These are phyloP conservation scores for Hoplodrina ambigua DNA, from an alignment of 2,888 invertebrate genomes.

Conservation along the genomic window DNA sequence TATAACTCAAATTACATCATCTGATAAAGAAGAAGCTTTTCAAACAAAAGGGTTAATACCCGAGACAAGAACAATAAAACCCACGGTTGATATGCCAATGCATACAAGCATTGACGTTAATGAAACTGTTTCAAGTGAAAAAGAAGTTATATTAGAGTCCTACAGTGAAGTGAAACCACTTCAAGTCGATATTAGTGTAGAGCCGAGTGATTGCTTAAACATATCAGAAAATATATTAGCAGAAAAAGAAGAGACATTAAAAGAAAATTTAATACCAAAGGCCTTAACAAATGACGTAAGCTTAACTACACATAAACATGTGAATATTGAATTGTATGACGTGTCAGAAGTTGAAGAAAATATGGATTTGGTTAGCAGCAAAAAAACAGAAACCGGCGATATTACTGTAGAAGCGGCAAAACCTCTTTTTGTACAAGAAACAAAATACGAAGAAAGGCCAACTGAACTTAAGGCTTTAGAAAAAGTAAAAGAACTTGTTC, in stretches of 20 bases:
- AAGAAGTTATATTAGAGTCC: constrained; percentile 65
- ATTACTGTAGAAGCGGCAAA: constrained; percentile 69
- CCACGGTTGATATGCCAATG: constrained; percentile 67
- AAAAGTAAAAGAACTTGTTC: constrained; percentile 59
- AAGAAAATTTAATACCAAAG: constrained; percentile 62
- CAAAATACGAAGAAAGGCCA: constrained; percentile 82
- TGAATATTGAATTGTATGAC: constrained; percentile 73
- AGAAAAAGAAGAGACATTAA: constrained; percentile 75
- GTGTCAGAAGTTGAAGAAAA: constrained; percentile 71
- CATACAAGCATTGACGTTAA: constrained; percentile 70
- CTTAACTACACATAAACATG: constrained; percentile 71
- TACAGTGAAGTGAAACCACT: constrained; percentile 70
- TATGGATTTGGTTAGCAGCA: constrained; percentile 54
- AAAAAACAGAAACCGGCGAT: constrained; percentile 65
- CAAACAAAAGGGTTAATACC: constrained; percentile 56
- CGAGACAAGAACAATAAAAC: constrained; percentile 63
- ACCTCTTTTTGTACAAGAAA: constrained; percentile 83
- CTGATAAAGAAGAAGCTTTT: constrained; percentile 81
- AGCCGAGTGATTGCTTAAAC: constrained; percentile 80
- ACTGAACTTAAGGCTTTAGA: constrained; percentile 65
- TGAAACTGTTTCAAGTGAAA: constrained; percentile 77
- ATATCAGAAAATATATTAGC: constrained; percentile 72
- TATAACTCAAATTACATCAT: constrained; percentile 76
- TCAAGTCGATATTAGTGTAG: constrained; percentile 80
- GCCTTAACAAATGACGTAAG: constrained; percentile 64